Base-by-base conservation (phyloP, 1,140 invertebrate genomes). In the Brachionus rotundiformis region DNA sequence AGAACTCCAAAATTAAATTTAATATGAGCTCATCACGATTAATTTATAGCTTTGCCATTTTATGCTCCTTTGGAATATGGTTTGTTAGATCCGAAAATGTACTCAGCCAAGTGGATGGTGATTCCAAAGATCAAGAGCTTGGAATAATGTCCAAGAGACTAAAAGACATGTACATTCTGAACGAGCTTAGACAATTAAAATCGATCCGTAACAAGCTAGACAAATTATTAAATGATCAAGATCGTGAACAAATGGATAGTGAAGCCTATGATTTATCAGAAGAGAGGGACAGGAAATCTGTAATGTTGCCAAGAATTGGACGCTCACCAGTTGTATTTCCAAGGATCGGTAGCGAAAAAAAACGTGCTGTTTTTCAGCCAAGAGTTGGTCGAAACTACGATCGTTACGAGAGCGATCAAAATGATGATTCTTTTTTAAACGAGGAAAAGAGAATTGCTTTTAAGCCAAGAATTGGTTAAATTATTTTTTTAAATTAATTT, bases 381-480 rank as follows among this genome's bases (percentile, higher is more conserved):
- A 73, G 68, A 73, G 39, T 73, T n/a, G 68, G 68, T 11, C 16
- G 68, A 23, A 73, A 73, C 44, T 73, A 13, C 36, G 68, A 73
- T 19, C 27, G 44, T 4, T 73, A 25, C n/a, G 68, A 73, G 11
- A 29, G 16, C 11, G 19, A 16, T 41, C 29, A 71, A 36, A 33
- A 71, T 13, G 41, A 47, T 29, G 68, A 44, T 31, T 13, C n/a
- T 27, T 73, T 36, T 36, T 71, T 71, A 36, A 33, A 73, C 27
- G 68, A 44, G 5, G 68, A 73, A n/a, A 73, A 73, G 27, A 27
- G 68, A 6, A 25, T 44, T 7, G 68, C 68, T 41, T 73, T 73
- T n/a, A 73, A 73, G 36, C 68, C 68, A 73, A 73, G 68, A 73
- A 73, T 73, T 11, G 68, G 68, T 31, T 68, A 68, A 68, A 11